Base-by-base conservation (phyloP, 2,797 vertebrate species). In the Catostomus latipinnis region DNA sequence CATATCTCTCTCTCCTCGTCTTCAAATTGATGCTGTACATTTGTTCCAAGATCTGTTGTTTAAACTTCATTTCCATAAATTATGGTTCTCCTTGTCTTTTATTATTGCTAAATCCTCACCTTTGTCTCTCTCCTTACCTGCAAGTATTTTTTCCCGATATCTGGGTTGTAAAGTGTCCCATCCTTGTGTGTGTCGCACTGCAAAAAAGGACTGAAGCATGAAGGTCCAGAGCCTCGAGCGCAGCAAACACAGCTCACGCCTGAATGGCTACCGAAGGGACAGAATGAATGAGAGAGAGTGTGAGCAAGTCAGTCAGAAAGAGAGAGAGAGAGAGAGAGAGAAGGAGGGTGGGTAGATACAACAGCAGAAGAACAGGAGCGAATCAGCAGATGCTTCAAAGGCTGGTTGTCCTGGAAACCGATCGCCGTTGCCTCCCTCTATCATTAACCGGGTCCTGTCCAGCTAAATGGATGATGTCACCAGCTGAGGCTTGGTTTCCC, bases 371-470 rank as follows among this genome's bases (percentile, higher is more conserved):
- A 78, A 78, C 88, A 92, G 92, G 88, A 94, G 95, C 96, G 93
- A 99, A 98, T 98, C 96, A 96, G 97, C 96, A 97, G 96, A 96
- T 96, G 97, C 94, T 95, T 93, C 92, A 94, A 95, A 93, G 92
- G 92, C 93, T 92, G 88, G 95, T 97, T 94, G 94, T 96, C 95
- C 96, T 98, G 95, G 96, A 94, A 98, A 99, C 98, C 95, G 93
- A 94, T 95, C 94, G 92, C 94, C 90, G 93, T 93, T 93, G 95
- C 94, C 95, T 88, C 89, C 86, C 84, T 86, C 46, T 76, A 54
- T 72, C 16, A 73, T 52, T 74, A 74, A 86, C 89, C 87, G 89
- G 87, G 87, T 89, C 84, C 82, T 86, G 85, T 90, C 79, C 61
- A 89, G 89, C 88, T 90, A 87, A 87, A 83, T 72, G 92, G 90